Percentiles rank a stretch among this genome's conserved stretches.
These are phyloP conservation scores for Silurus lanzhouensis DNA, from an alignment of 2,797 vertebrate species.

Conservation along the genomic window DNA sequence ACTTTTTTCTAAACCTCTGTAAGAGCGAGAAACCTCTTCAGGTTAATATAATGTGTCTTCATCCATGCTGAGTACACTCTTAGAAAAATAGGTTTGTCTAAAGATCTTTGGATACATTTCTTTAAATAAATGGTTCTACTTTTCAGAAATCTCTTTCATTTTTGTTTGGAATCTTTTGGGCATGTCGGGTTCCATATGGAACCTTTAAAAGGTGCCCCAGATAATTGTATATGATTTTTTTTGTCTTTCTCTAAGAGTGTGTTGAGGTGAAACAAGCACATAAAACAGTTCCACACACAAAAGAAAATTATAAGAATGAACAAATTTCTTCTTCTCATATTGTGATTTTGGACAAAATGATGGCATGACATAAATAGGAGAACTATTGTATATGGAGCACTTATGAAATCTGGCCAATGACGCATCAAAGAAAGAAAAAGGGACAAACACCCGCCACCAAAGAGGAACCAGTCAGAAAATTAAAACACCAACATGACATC, in stretches of 20 bases:
- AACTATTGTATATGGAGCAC: background rate
- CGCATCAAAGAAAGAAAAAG: conserved; percentile 41
- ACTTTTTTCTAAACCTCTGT: too few species aligned
- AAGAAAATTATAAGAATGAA: background rate
- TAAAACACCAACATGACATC: conserved; percentile 13
- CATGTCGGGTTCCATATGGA: background rate
- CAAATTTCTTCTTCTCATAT: background rate
- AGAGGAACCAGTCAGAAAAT: conserved; percentile 58
- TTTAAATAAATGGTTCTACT: background rate
- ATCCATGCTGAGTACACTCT: background rate
- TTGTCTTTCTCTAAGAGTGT: background rate
- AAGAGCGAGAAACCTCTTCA: too few species aligned
- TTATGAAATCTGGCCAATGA: background rate
- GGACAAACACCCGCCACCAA: conserved; percentile 63
- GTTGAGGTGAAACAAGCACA: background rate
- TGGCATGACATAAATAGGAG: background rate
- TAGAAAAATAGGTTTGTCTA: background rate
- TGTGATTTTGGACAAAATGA: background rate
- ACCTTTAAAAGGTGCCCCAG: too few species aligned
- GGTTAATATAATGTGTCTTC: background rate
- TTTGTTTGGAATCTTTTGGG: background rate
- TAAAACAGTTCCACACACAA: background rate
- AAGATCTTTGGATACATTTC: too few species aligned
- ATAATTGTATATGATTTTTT: background rate
- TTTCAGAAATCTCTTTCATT: background rate